Evolutionary conservation across 2,888 invertebrate species (phyloP).

Genomic region (Lepidonotus clava): DNA sequence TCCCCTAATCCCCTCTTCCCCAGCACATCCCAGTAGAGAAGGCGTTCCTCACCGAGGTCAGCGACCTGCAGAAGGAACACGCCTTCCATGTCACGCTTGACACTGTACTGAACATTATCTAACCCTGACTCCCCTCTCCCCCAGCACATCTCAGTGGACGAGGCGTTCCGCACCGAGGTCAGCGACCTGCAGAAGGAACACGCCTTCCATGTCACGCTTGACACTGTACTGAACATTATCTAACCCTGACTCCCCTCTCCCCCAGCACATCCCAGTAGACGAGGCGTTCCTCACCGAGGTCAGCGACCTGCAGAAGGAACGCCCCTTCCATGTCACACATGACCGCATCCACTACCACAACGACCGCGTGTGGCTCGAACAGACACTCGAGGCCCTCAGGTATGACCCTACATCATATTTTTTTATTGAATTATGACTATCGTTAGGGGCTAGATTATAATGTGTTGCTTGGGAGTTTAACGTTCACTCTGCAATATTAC

Average conservation of each 20-base stretch:
- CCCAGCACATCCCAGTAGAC: constrained; percentile 70
- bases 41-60: constrained; percentile 66
- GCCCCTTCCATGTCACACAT: constrained; percentile 65
- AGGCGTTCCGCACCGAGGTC: constrained; percentile 66
- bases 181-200: constrained; percentile 64
- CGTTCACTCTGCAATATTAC: too few species aligned
- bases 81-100: constrained; percentile 67
- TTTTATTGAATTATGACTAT: too few species aligned
- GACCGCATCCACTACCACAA: constrained; percentile 69
- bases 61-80: constrained; percentile 63
- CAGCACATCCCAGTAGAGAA: constrained; percentile 70
- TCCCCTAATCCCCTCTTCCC: too few species aligned
- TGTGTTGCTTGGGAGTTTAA: too few species aligned
- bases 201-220: constrained; percentile 66
- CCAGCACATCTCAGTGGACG: constrained; percentile 71
- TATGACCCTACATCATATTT: too few species aligned
- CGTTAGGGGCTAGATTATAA: too few species aligned
- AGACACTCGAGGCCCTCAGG: constrained; percentile 24
- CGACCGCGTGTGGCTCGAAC: constrained; percentile 59
- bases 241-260: too few species aligned
- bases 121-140: too few species aligned
- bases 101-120: too few species aligned
- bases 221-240: too few species aligned
- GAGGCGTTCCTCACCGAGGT: constrained; percentile 66
- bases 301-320: constrained; percentile 63